These are phyloP conservation scores for Apis laboriosa DNA, from an alignment of 1,140 invertebrate genomes.

Conservation along the genomic window DNA sequence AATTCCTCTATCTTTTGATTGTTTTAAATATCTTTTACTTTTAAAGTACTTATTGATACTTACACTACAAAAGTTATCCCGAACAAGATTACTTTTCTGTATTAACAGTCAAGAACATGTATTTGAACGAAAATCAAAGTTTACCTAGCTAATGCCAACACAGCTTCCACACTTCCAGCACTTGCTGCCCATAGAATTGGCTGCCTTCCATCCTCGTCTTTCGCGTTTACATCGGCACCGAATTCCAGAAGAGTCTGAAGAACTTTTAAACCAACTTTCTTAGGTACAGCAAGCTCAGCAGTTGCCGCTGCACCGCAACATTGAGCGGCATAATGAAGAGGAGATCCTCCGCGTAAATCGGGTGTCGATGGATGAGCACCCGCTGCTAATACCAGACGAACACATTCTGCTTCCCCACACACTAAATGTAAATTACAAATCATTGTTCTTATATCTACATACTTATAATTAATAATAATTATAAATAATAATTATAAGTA, in stretches of 20 bases:
- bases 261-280: conserved; percentile 88
- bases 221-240: conserved; percentile 90
- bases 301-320: conserved; percentile 92
- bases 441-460: too few relatives aligned
- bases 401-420: conserved; percentile 93
- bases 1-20: too few relatives aligned
- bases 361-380: conserved; percentile 92
- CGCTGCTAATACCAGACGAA: conserved; percentile 91
- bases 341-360: conserved; percentile 96
- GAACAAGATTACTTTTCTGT: neutral
- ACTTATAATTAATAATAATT: too few relatives aligned
- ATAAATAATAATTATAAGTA: too few relatives aligned
- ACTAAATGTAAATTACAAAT: conserved; percentile 81
- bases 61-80: neutral
- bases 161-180: conserved; percentile 95
- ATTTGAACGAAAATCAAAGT: neutral
- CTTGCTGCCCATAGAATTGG: conserved; percentile 98
- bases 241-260: conserved; percentile 91
- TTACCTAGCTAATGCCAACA: conserved; percentile 92
- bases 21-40: too few relatives aligned
- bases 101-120: neutral
- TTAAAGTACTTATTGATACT: neutral
- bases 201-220: conserved; percentile 95
- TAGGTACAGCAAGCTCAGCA: conserved; percentile 82
- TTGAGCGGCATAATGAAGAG: conserved; percentile 98